Conservation (phyloP, 1,140 invertebrate genomes). For the Lepidurus packardi region DNA sequence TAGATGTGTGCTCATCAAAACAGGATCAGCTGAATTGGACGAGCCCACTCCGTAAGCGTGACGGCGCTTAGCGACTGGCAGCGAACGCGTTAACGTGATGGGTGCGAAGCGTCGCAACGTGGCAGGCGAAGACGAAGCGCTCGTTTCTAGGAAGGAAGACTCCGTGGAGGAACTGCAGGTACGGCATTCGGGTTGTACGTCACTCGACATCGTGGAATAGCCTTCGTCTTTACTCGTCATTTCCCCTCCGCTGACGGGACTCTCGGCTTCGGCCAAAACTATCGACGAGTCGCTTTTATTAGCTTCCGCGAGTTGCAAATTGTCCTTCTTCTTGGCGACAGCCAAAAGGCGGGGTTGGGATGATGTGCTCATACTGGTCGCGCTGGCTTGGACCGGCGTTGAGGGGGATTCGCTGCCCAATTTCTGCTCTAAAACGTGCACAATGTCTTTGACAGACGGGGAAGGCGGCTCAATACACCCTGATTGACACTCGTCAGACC, state of each 20-base stretch:
- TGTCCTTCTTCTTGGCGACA: not conserved
- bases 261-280: conserved; percentile 49
- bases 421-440: conserved; percentile 30
- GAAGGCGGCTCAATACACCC: not conserved
- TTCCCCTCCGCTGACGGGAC: conserved; percentile 49
- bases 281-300: conserved; percentile 55
- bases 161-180: conserved; percentile 28
- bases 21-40: not conserved
- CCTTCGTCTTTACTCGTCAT: conserved; percentile 66
- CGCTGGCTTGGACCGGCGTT: conserved; percentile 17
- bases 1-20: conserved; percentile 15
- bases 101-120: conserved; percentile 29
- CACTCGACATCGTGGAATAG: conserved; percentile 83
- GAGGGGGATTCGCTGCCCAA: conserved; percentile 22
- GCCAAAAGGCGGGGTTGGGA: conserved; percentile 23
- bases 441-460: conserved; percentile 26
- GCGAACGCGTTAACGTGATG: conserved; percentile 27
- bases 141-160: conserved; percentile 32
- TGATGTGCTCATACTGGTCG: conserved; percentile 16
- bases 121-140: conserved; percentile 30
- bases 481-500: not conserved
- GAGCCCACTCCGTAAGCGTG: not conserved
- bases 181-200: conserved; percentile 62
- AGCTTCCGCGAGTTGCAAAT: conserved; percentile 39
- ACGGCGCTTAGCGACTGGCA: conserved; percentile 29